phyloP scores from a whole-genome alignment of 2,888 invertebrate genomes.

The Hoplodrina blanda region DNA sequence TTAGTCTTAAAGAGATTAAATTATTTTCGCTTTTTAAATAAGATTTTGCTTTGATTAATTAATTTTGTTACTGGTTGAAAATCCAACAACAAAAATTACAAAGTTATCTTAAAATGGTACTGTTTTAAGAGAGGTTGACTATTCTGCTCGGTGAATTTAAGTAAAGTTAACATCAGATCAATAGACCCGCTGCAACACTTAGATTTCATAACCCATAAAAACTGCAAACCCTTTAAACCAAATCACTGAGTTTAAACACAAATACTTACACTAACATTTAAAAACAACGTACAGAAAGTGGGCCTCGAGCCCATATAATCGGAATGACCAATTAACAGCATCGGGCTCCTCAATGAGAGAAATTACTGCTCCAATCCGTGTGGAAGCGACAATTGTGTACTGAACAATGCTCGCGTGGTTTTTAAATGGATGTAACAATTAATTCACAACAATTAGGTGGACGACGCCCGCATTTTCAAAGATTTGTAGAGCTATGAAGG shows the following conservation, averaged over 20 bases:
- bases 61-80: too few relatives aligned
- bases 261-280: slow-evolving; percentile 34
- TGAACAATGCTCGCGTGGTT: slow-evolving; percentile 87
- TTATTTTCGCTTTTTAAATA: not conserved
- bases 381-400: slow-evolving; percentile 83
- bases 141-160: too few relatives aligned
- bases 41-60: not conserved
- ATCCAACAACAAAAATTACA: too few relatives aligned
- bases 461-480: slow-evolving; percentile 88
- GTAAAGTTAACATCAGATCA: too few relatives aligned
- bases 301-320: slow-evolving; percentile 73
- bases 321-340: slow-evolving; percentile 79
- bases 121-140: too few relatives aligned
- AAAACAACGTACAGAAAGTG: slow-evolving; percentile 31
- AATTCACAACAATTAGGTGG: slow-evolving; percentile 89
- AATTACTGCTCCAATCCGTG: slow-evolving; percentile 85
- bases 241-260: slow-evolving; percentile 7
- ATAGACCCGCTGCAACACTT: too few relatives aligned
- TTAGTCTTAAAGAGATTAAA: too few relatives aligned
- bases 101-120: too few relatives aligned
- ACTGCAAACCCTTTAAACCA: not conserved
- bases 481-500: slow-evolving; percentile 67
- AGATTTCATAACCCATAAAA: not conserved
- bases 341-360: slow-evolving; percentile 79
- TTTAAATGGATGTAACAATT: slow-evolving; percentile 91